These are phyloP conservation scores for Malacoraja senta DNA, from an alignment of 2,797 vertebrate species.

Conservation along the genomic window DNA sequence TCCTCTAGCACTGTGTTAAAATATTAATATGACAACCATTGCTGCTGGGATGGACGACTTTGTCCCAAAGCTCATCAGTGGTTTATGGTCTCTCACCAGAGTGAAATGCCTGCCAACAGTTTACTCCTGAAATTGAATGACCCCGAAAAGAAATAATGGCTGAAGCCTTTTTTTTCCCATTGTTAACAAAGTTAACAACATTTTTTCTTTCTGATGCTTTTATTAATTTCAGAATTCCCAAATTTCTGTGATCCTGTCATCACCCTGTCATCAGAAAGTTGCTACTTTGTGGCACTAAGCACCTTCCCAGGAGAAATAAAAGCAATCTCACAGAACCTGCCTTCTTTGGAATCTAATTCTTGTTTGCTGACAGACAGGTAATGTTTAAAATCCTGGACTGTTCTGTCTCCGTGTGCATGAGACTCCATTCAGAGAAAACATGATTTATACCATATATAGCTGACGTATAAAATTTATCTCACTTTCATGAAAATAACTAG, in stretches of 20 bases:
- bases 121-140: no score
- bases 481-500: not conserved
- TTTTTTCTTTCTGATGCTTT: not conserved
- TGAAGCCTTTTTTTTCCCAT: no score
- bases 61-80: no score
- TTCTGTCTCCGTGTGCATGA: not conserved
- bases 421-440: not conserved
- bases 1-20: no score
- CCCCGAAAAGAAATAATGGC: no score
- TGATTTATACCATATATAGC: not conserved
- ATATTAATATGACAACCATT: no score
- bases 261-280: not conserved
- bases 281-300: not conserved
- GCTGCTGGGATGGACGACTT: no score
- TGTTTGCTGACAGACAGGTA: not conserved
- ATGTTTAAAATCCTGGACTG: not conserved
- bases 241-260: not conserved
- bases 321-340: not conserved
- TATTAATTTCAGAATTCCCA: not conserved
- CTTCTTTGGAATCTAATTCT: not conserved
- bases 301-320: not conserved
- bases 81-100: no score
- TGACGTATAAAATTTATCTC: not conserved
- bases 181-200: no score
- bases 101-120: no score